phyloP scores from a whole-genome alignment of 2,113 vertebrate genomes.

The Gorilla gorilla region DNA sequence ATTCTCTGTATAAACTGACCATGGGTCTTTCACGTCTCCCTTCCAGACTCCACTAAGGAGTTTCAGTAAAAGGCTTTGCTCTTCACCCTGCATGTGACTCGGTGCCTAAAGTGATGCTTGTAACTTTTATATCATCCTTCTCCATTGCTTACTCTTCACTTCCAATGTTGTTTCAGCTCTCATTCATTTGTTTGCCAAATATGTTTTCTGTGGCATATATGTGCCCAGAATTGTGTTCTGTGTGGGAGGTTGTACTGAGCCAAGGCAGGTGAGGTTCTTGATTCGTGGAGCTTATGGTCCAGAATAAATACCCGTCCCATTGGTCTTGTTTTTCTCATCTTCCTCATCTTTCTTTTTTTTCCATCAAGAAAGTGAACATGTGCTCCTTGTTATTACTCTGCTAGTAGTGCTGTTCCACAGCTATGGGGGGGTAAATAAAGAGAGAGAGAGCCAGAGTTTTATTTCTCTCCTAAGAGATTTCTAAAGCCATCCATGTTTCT shows the following conservation, averaged over 20 bases:
- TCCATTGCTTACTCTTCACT: too few relatives aligned
- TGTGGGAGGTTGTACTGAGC: background rate
- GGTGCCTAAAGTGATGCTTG: background rate
- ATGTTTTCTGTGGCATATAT: background rate
- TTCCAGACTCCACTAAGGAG: background rate
- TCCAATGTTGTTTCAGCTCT: background rate
- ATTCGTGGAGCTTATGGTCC: fast-evolving
- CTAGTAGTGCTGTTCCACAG: background rate
- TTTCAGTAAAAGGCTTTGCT: background rate
- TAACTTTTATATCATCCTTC: background rate
- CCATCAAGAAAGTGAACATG: background rate
- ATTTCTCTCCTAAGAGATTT: background rate
- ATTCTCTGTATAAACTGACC: background rate
- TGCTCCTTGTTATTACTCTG: background rate
- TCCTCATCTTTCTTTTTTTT: background rate
- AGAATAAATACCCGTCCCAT: background rate
- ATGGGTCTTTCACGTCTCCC: fast-evolving
- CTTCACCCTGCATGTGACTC: background rate
- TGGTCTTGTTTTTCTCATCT: too few relatives aligned
- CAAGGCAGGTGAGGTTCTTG: background rate
- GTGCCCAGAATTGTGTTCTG: background rate
- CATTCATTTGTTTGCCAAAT: background rate
- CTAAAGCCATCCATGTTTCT: background rate
- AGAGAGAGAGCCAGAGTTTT: background rate
- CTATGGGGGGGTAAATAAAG: background rate